Base-by-base conservation (phyloP, 2,113 vertebrate genomes). In the Meleagris gallopavo region DNA sequence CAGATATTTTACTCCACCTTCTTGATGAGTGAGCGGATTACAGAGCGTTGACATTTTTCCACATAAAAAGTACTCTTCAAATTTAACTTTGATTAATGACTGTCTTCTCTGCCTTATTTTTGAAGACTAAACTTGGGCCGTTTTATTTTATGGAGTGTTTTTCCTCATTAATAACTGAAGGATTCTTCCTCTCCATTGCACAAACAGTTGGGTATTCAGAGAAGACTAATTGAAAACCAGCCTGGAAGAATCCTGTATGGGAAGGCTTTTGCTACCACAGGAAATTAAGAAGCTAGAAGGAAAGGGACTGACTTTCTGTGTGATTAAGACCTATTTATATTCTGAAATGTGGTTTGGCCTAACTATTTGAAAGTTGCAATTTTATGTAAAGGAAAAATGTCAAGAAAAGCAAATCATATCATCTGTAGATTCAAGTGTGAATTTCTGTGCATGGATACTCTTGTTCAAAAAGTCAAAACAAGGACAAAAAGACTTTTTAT, bases 191-290 rank as follows among this genome's bases (percentile, higher is more conserved):
- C 27, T 66, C 52, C 67, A 13, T 45, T 83, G 20, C 32, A 73
- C 16, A 8, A 75, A 50, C 14, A 65, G 48, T 43, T 60, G 60
- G 38, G n/a, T 27, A 69, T 30, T 21, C 3, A 0, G 30, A 82
- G 80, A 82, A 64, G 45, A 73, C 61, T 65, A 78, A 65, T 36
- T 82, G 71, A 88, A 91, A 93, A 82, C 30, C 41, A 93, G 40
- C 19, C 66, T 74, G 43, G 24, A 93, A 74, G 72, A 89, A 55
- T 20, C 11, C n/a, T 46, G 18, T 36, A n/a, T 16, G 12, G 40
- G 52, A 71, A 80, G 45, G 52, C 32, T 41, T 83, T 70, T 61
- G 32, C 72, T 91, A 27, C 36, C 45, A 71, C 58, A 80, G 81
- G 67, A 93, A 89, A 71, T 71, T 55, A 79, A 71, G 85, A 60